phyloP scores from a whole-genome alignment of 2,888 invertebrate genomes.

The Diplolepis rosae region DNA sequence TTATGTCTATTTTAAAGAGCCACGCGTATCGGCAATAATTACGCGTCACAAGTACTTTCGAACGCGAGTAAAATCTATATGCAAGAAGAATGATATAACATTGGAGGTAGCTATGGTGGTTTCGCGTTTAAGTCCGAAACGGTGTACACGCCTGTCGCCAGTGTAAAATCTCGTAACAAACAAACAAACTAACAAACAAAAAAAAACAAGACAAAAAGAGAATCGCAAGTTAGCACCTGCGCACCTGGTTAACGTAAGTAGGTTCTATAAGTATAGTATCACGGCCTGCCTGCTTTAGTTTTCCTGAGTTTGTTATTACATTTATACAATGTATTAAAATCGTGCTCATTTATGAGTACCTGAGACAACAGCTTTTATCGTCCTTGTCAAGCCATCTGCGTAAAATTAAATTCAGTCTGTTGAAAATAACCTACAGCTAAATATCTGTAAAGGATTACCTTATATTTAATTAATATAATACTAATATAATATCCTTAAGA shows the following conservation, averaged over 20 bases:
- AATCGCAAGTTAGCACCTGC: constrained; percentile 36
- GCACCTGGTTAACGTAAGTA: constrained; percentile 41
- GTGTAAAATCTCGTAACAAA: constrained; percentile 65
- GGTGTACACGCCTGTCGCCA: constrained; percentile 49
- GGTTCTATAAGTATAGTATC: constrained; percentile 64
- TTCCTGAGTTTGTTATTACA: constrained; percentile 72
- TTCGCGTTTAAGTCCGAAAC: constrained; percentile 52
- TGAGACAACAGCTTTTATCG: constrained; percentile 56
- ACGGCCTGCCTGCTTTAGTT: constrained; percentile 74
- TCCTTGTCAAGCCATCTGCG: background rate
- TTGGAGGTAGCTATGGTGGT: constrained; percentile 72
- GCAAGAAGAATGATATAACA: constrained; percentile 66
- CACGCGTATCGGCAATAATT: constrained; percentile 19
- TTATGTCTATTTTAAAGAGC: constrained; percentile 43
- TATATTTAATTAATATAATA: background rate
- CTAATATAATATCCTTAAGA: background rate
- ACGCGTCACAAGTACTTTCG: constrained; percentile 1
- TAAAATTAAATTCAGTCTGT: background rate
- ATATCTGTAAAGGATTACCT: background rate
- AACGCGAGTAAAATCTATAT: constrained; percentile 37
- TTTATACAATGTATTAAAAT: constrained; percentile 47
- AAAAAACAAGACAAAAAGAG: constrained; percentile 57
- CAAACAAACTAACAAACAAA: constrained; percentile 63
- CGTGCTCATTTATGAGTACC: constrained; percentile 61
- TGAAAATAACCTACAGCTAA: background rate